A percentile compares a stretch with the other conserved stretches of the same genome.
Evolutionary conservation across 2,113 vertebrate species (phyloP).

Genomic region (Rhea americana): DNA sequence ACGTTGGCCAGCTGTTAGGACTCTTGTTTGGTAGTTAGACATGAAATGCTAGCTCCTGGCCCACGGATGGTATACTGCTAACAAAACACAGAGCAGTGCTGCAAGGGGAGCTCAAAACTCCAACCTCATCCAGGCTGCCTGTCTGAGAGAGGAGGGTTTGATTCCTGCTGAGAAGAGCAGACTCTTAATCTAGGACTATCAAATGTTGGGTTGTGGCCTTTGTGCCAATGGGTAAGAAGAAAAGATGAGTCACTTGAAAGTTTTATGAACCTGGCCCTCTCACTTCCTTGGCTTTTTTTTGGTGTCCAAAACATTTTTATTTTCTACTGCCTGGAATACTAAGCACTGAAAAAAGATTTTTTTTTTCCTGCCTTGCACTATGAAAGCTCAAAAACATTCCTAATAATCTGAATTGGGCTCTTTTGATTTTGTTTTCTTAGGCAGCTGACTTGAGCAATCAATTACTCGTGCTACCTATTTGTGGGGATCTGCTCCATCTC

Average conservation of each 20-base stretch:
- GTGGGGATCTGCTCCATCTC: background rate
- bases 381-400: background rate
- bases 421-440: background rate
- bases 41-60: background rate
- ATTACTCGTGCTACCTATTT: background rate
- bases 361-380: background rate
- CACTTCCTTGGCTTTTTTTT: background rate
- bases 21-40: background rate
- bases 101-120: background rate
- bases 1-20: background rate
- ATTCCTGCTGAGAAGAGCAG: background rate
- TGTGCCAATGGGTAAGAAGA: background rate
- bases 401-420: background rate
- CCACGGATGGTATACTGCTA: background rate
- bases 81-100: background rate
- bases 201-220: background rate
- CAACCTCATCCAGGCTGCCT: background rate
- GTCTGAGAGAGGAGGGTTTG: background rate
- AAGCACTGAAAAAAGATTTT: background rate
- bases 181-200: background rate
- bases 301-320: background rate
- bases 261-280: background rate
- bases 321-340: background rate
- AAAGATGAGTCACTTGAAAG: background rate
- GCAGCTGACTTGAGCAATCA: background rate